phyloP scores from a whole-genome alignment of 1,140 invertebrate species.

The Charaxes varanes region DNA sequence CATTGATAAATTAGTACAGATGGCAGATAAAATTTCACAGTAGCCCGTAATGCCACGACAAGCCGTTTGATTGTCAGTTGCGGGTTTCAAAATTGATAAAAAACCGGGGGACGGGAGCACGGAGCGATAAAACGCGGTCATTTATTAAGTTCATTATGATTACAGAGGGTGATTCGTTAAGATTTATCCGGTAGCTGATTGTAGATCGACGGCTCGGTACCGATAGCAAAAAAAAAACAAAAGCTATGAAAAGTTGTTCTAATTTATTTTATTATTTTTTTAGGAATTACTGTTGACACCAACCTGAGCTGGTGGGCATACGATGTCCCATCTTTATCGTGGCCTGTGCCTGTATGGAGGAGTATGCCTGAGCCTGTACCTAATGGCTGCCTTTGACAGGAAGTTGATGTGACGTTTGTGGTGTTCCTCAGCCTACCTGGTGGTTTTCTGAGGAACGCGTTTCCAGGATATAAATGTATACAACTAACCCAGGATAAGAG shows the following conservation, averaged over 20 bases:
- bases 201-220: conserved; percentile 10
- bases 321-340: too few relatives aligned
- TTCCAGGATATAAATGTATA: too few relatives aligned
- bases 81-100: conserved; percentile 14
- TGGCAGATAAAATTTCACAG: conserved; percentile 17
- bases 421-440: too few relatives aligned
- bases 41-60: conserved; percentile 8
- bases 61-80: conserved; percentile 16
- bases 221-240: conserved; percentile 19
- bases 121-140: conserved; percentile 30
- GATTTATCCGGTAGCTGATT: conserved; percentile 40
- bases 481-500: too few relatives aligned
- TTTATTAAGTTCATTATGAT: conserved; percentile 43
- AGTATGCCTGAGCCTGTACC: too few relatives aligned
- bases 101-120: not conserved
- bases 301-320: too few relatives aligned
- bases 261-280: too few relatives aligned
- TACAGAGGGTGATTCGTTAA: conserved; percentile 34
- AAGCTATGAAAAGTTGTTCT: not conserved
- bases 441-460: too few relatives aligned
- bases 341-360: too few relatives aligned
- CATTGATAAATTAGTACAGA: conserved; percentile 20
- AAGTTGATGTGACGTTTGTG: too few relatives aligned
- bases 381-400: too few relatives aligned
- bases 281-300: too few relatives aligned